Percentiles rank a stretch among this genome's conserved stretches.
phyloP scores from a whole-genome alignment of 2,888 invertebrate genomes.

The Acanthoscelides obtectus region DNA sequence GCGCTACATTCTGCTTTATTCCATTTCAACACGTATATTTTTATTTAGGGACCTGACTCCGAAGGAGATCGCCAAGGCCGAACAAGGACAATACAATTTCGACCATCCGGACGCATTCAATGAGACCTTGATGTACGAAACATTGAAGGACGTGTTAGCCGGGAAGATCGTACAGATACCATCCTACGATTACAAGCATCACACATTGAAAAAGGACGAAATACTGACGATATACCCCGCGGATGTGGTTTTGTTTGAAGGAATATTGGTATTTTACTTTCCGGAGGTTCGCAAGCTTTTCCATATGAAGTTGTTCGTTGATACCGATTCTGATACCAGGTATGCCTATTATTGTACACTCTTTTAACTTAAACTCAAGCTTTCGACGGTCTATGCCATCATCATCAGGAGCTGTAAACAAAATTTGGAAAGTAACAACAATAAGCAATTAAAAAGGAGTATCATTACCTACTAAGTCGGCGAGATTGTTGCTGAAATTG shows the following conservation, averaged over 20 bases:
- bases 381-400: no score
- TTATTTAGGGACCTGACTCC: slow-evolving; percentile 62
- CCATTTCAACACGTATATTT: no score
- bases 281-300: slow-evolving; percentile 90
- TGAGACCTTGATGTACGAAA: slow-evolving; percentile 75
- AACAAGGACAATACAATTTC: slow-evolving; percentile 92
- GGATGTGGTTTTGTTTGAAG: slow-evolving; percentile 96
- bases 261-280: slow-evolving; percentile 97
- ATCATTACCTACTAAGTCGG: no score
- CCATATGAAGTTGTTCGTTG: slow-evolving; percentile 99
- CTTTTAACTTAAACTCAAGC: no score
- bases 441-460: no score
- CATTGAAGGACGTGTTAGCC: slow-evolving; percentile 74
- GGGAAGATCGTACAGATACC: slow-evolving; percentile 89
- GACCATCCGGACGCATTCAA: slow-evolving; percentile 99
- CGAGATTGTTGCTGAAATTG: no score
- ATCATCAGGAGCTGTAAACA: no score
- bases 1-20: no score
- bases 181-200: slow-evolving; percentile 88
- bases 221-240: slow-evolving; percentile 85
- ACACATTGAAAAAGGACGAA: slow-evolving; percentile 77
- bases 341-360: no score
- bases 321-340: slow-evolving; percentile 97
- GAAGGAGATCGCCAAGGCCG: slow-evolving; percentile 76
- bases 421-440: no score